These are phyloP conservation scores for Anarhynchus alexandrinus DNA, from an alignment of 2,113 vertebrate species.

Conservation along the genomic window DNA sequence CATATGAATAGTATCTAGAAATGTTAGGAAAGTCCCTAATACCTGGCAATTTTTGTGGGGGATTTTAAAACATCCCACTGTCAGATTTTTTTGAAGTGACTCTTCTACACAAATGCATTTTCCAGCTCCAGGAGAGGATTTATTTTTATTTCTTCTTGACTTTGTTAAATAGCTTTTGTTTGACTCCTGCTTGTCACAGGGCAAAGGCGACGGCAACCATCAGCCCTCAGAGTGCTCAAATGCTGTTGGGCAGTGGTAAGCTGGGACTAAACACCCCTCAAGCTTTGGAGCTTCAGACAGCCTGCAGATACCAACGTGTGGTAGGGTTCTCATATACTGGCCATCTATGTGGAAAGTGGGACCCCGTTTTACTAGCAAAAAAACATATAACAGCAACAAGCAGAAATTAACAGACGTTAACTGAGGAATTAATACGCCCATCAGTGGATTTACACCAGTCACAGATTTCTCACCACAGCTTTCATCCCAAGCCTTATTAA, in stretches of 20 bases:
- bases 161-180: not conserved
- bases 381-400: not conserved
- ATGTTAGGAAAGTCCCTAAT: slow-evolving; percentile 48
- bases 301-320: not conserved
- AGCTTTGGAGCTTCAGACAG: not conserved
- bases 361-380: not conserved
- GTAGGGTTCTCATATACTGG: not conserved
- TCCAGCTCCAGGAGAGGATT: not conserved
- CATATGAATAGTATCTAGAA: slow-evolving; percentile 27
- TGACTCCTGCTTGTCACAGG: not conserved
- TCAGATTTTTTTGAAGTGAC: not conserved
- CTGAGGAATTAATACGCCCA: not conserved
- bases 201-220: not conserved
- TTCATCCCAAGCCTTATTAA: not conserved
- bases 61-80: slow-evolving; percentile 36
- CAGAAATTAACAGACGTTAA: not conserved
- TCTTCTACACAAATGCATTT: slow-evolving; percentile 28
- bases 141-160: not conserved
- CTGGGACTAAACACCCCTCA: not conserved
- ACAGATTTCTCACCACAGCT: not conserved
- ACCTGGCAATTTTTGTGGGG: not conserved
- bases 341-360: not conserved
- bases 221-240: not conserved
- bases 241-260: not conserved
- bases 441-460: not conserved